Evolutionary conservation across 1,140 invertebrate species (phyloP).

Genomic region (Telenomus remus): DNA sequence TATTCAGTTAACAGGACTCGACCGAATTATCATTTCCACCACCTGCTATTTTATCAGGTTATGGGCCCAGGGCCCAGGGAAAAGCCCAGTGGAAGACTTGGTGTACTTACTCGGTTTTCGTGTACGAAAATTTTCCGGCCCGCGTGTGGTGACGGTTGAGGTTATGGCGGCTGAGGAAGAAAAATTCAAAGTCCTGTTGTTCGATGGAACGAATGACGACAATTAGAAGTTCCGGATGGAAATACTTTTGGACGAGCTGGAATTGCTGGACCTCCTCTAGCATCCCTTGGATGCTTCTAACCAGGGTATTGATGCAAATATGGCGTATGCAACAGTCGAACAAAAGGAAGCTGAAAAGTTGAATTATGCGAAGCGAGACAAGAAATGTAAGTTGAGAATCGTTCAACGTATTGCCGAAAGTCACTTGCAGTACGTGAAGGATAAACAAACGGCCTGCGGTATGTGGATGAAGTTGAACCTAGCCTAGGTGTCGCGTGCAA

Average conservation of each 20-base stretch:
- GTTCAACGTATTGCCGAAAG: slow-evolving; percentile 52
- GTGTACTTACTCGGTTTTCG: slow-evolving; percentile 13
- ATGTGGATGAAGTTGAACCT: no score
- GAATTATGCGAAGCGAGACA: no score
- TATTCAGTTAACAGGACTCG: no score
- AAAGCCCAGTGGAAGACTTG: slow-evolving; percentile 3
- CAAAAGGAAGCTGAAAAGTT: no score
- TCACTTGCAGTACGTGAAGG: slow-evolving; percentile 53
- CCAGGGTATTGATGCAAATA: no score
- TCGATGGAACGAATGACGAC: slow-evolving; percentile 39
- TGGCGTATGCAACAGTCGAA: no score
- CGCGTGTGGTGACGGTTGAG: no score
- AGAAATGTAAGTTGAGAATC: slow-evolving; percentile 29
- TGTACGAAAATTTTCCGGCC: no score
- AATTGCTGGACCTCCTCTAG: slow-evolving; percentile 12
- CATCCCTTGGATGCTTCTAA: no score
- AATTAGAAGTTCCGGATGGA: slow-evolving; percentile 53
- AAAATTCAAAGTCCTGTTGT: slow-evolving; percentile 12
- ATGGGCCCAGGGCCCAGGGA: slow-evolving; percentile 22
- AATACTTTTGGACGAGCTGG: slow-evolving; percentile 27
- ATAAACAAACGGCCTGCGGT: slow-evolving; percentile 22
- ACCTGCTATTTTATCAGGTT: slow-evolving; percentile 11
- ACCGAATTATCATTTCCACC: no score
- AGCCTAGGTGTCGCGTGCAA: no score
- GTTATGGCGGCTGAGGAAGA: no score